Evolutionary conservation across 1,140 invertebrate species (phyloP).

Genomic region (Drosophila lowei): DNA sequence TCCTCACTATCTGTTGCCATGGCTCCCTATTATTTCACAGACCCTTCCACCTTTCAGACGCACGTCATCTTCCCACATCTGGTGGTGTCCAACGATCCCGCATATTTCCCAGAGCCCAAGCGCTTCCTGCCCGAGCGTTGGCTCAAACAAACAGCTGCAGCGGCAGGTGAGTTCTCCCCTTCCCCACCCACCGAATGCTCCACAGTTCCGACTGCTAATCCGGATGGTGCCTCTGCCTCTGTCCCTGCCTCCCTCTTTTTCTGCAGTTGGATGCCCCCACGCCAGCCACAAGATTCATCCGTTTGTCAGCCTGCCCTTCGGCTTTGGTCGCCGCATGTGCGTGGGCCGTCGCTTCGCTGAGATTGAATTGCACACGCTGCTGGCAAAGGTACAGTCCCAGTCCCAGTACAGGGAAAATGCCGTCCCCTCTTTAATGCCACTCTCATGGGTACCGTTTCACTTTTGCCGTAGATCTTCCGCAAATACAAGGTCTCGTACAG

Average conservation of each 20-base stretch:
- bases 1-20: constrained; percentile 3
- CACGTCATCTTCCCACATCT: constrained; percentile 92
- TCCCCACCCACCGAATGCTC: neutral
- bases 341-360: constrained; percentile 92
- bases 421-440: constrained; percentile 16
- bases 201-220: neutral
- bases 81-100: constrained; percentile 89
- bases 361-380: constrained; percentile 89
- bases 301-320: constrained; percentile 92
- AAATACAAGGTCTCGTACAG: constrained; percentile 87
- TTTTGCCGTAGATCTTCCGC: constrained; percentile 86
- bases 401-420: constrained; percentile 1
- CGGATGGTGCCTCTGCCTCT: neutral
- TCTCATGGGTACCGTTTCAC: constrained; percentile 12
- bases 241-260: neutral
- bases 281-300: constrained; percentile 85
- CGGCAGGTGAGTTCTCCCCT: constrained; percentile 42
- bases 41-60: constrained; percentile 84
- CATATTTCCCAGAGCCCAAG: constrained; percentile 88
- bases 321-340: constrained; percentile 92
- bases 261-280: constrained; percentile 66
- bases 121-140: constrained; percentile 91
- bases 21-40: neutral
- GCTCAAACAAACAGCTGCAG: constrained; percentile 84
- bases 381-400: constrained; percentile 84